Percentiles rank a stretch among this genome's conserved stretches.
These are phyloP conservation scores for Galeopterus variegatus DNA, from an alignment of 2,113 vertebrate species.

Conservation along the genomic window DNA sequence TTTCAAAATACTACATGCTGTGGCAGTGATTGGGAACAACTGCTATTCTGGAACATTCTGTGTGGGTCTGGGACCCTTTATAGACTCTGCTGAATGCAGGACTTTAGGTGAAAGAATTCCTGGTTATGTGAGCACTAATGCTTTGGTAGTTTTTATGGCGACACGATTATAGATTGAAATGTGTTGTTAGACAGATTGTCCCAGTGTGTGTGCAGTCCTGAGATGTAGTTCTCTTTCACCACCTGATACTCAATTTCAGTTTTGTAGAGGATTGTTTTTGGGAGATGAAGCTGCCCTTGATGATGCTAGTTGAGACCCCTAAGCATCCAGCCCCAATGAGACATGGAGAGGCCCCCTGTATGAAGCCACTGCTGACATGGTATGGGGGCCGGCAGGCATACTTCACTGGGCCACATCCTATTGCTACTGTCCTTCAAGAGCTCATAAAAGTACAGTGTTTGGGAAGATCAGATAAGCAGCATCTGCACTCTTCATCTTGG, in stretches of 20 bases:
- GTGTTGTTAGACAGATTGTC: background rate
- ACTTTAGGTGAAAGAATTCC: slow-evolving; percentile 23
- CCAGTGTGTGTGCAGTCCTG: background rate
- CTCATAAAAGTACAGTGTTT: background rate
- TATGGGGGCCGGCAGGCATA: background rate
- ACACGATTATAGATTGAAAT: background rate
- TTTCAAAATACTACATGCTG: background rate
- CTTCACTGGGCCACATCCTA: background rate
- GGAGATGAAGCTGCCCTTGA: background rate
- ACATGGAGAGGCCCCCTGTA: background rate
- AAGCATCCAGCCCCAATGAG: background rate
- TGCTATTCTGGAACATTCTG: slow-evolving; percentile 28
- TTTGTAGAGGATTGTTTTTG: slow-evolving; percentile 3
- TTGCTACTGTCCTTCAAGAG: background rate
- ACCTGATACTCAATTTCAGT: background rate
- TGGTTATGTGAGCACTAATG: background rate
- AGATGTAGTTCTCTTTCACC: slow-evolving; percentile 8
- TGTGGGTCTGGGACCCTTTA: background rate
- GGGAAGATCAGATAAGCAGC: background rate
- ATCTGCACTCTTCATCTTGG: background rate
- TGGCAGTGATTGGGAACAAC: background rate
- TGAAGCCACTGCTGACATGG: background rate
- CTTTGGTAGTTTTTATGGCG: slow-evolving; percentile 43
- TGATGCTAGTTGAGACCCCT: background rate
- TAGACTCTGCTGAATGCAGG: background rate